Conservation (phyloP, 2,888 invertebrate species). For the Papilio elwesi region DNA sequence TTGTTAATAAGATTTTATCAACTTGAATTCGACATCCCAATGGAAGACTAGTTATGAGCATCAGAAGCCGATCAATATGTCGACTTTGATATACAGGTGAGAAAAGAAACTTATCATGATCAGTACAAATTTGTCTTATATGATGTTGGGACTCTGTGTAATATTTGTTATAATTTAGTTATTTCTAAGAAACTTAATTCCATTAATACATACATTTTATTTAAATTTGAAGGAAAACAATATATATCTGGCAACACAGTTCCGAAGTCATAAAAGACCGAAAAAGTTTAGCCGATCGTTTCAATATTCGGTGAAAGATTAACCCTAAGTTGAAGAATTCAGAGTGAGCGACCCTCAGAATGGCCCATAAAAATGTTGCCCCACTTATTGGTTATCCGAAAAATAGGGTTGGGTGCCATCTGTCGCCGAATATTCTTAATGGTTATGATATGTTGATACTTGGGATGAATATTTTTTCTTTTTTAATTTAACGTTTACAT, state of each 20-base stretch:
- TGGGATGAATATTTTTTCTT: slow-evolving; percentile 18
- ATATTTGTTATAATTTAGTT: too few relatives aligned
- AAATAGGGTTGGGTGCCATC: slow-evolving; percentile 58
- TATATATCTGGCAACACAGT: slow-evolving; percentile 50
- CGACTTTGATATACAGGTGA: too few relatives aligned
- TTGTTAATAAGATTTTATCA: too few relatives aligned
- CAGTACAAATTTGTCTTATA: too few relatives aligned
- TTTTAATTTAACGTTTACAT: slow-evolving; percentile 1
- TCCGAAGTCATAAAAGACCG: slow-evolving; percentile 57
- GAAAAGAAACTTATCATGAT: too few relatives aligned
- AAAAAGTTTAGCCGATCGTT: slow-evolving; percentile 62
- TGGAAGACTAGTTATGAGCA: too few relatives aligned
- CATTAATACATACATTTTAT: too few relatives aligned
- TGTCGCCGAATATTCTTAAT: slow-evolving; percentile 53
- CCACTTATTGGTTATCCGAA: slow-evolving; percentile 68
- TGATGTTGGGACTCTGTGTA: too few relatives aligned
- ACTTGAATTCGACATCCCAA: too few relatives aligned
- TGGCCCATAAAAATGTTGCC: slow-evolving; percentile 71
- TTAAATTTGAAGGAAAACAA: slow-evolving; percentile 41
- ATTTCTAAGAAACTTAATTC: too few relatives aligned
- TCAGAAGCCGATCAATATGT: too few relatives aligned
- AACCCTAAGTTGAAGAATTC: slow-evolving; percentile 70
- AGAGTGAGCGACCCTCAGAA: slow-evolving; percentile 66
- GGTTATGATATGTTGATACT: slow-evolving; percentile 35
- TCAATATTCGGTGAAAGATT: slow-evolving; percentile 74